Base-by-base conservation (phyloP, 1,140 invertebrate genomes). In the Macrobrachium nipponense region DNA sequence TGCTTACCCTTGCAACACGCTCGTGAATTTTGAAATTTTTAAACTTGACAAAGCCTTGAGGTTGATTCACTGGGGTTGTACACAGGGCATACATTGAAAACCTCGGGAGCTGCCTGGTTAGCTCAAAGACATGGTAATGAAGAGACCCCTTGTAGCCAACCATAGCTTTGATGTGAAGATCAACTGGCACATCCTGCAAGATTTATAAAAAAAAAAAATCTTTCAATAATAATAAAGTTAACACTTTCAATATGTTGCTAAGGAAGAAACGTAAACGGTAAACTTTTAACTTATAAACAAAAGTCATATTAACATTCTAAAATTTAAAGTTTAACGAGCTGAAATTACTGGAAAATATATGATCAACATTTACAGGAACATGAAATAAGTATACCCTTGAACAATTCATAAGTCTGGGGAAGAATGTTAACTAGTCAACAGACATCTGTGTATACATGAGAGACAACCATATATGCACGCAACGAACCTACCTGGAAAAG, bases 41-140 rank as follows among this genome's bases (percentile, higher is more conserved):
- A 90, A 96, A 96, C 36, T 92, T 93, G 15, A 96, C 95, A 90
- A 91, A 93, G 89, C 94, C 93, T 61, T 92, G 90, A 5, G 93
- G 93, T 82, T 92, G 89, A 85, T 91, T 91, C 58, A 90, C 89
- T 5, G 89, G 86, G 11, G 62, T 60, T 6, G 89, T 83, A 43
- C 84, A 72, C n/a, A 94, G 87, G 43, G 94, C 92, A 90, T 97
- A 98, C 97, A 98, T 98, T 27, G 96, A 95, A 91, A 98, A 98
- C 89, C 94, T 92, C 14, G 97, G 97, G 59, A 98, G 91, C 89
- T 97, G 96, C 62, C 96, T 93, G 2, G 96, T 97, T 87, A 98
- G 91, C 92, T 98, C 97, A 92, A 98, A 97, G 11, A 98, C 97
- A 91, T 98, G 95, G 90, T 94, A 96, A 89, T 97, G 95, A 82